These are phyloP conservation scores for Andrena dorsata DNA, from an alignment of 2,888 invertebrate species.

Conservation along the genomic window DNA sequence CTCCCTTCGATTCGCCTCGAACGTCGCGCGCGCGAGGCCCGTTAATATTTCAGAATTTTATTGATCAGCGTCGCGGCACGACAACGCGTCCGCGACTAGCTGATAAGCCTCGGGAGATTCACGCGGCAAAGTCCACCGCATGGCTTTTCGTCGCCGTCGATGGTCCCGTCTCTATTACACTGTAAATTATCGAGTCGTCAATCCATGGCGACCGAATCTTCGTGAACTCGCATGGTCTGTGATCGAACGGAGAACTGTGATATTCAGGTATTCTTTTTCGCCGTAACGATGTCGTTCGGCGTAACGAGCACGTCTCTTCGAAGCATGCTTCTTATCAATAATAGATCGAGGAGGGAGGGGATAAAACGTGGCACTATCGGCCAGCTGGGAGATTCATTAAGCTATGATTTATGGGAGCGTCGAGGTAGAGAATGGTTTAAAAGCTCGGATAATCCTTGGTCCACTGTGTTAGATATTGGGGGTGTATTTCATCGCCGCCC, in stretches of 20 bases:
- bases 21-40: conserved; percentile 21
- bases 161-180: too few species aligned
- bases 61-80: conserved; percentile 48
- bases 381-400: not conserved
- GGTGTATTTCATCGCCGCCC: not conserved
- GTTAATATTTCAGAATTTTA: conserved; percentile 56
- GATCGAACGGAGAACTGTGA: not conserved
- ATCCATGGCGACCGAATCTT: not conserved
- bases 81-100: conserved; percentile 22
- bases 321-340: too few species aligned
- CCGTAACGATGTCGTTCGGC: too few species aligned
- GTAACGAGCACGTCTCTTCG: too few species aligned
- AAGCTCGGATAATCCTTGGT: not conserved
- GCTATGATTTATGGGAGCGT: conserved; percentile 26
- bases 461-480: not conserved
- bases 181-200: too few species aligned
- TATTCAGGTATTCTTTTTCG: not conserved
- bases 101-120: too few species aligned
- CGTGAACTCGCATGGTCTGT: too few species aligned
- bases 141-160: too few species aligned
- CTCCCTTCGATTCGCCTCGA: conserved; percentile 31
- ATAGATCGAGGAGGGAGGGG: too few species aligned
- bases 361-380: conserved; percentile 4
- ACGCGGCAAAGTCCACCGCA: too few species aligned
- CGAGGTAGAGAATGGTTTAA: conserved; percentile 3